phyloP scores from a whole-genome alignment of 37 sponge, comb jelly and placozoan genomes.

The Cladorhizidae sp. region DNA sequence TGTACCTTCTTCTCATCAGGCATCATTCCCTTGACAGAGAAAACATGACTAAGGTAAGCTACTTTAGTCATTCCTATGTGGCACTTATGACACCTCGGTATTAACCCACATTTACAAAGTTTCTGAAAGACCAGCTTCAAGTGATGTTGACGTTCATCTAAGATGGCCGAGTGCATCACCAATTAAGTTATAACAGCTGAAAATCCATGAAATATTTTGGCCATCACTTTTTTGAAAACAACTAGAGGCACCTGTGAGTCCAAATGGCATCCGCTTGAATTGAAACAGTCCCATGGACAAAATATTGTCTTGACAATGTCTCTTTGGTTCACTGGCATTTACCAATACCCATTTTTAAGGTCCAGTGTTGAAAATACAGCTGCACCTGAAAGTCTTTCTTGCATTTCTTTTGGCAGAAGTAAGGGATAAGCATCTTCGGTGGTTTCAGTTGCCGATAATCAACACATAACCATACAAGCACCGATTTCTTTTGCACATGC shows the following conservation, averaged over 20 bases:
- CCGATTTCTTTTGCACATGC: conserved; percentile 60
- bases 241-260: conserved; percentile 51
- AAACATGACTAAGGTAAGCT: conserved; percentile 40
- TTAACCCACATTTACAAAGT: conserved; percentile 19
- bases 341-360: conserved; percentile 66
- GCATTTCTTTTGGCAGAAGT: conserved; percentile 64
- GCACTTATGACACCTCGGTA: conserved; percentile 35
- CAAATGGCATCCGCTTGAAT: no score
- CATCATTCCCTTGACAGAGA: conserved; percentile 30
- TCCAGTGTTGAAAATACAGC: conserved; percentile 57
- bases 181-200: conserved; percentile 41
- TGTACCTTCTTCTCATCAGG: conserved; percentile 1
- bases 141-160: conserved; percentile 34
- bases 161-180: conserved; percentile 16
- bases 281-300: conserved; percentile 65
- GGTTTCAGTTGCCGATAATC: conserved; percentile 73
- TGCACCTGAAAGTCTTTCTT: conserved; percentile 53
- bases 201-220: conserved; percentile 36
- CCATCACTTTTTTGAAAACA: conserved; percentile 62
- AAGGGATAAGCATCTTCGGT: conserved; percentile 57
- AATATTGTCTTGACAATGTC: conserved; percentile 57
- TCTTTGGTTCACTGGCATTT: conserved; percentile 41
- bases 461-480: conserved; percentile 50
- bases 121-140: conserved; percentile 16
- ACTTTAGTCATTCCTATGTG: no score